Conservation (phyloP, 2,797 vertebrate genomes). For the Eurystomus glaucurus region DNA sequence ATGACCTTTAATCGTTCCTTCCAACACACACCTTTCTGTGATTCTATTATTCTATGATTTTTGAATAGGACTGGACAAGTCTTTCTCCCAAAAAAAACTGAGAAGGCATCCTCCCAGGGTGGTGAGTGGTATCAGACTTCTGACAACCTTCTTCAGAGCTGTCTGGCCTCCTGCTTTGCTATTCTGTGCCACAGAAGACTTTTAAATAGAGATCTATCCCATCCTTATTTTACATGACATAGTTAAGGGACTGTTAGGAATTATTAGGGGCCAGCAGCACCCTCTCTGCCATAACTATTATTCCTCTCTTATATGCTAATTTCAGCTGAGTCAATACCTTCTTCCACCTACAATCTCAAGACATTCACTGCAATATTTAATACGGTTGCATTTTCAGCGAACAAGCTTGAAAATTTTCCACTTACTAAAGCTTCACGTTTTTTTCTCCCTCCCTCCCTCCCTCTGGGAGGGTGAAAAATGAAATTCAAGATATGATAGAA, state of each 20-base stretch:
- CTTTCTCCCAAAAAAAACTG: neutral
- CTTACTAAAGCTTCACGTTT: neutral
- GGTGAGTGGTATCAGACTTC: neutral
- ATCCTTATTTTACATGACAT: neutral
- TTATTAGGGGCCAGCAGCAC: neutral
- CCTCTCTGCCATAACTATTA: rapidly evolving
- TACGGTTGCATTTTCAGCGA: neutral
- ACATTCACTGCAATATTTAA: neutral
- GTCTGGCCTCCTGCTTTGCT: neutral
- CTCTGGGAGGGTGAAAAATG: neutral
- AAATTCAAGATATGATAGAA: slow-evolving; percentile 34
- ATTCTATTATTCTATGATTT: neutral
- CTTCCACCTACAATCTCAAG: neutral
- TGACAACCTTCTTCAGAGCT: neutral
- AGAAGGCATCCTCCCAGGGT: neutral
- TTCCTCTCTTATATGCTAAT: rapidly evolving
- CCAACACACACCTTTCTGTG: neutral
- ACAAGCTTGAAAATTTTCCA: slow-evolving; percentile 22
- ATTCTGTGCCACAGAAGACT: neutral
- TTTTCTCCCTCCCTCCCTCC: neutral
- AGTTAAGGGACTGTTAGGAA: neutral
- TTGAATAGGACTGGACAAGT: neutral
- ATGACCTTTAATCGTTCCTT: neutral
- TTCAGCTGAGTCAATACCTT: neutral
- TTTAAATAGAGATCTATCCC: neutral